These are phyloP conservation scores for Harmothoe impar DNA, from an alignment of 2,888 invertebrate species.

Conservation along the genomic window DNA sequence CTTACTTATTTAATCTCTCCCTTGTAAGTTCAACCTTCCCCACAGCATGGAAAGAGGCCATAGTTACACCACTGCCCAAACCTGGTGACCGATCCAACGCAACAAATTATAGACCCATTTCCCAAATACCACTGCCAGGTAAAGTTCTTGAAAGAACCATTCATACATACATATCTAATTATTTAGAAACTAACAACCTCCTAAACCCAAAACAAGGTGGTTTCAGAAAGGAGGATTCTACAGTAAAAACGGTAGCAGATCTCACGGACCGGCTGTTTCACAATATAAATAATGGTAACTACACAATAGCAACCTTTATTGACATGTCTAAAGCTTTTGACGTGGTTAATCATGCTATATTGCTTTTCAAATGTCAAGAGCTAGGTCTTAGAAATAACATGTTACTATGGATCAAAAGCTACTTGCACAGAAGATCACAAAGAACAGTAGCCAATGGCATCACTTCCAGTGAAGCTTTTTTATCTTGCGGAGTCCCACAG, in stretches of 20 bases:
- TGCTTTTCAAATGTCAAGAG: not conserved
- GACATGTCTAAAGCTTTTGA: slow-evolving; percentile 11
- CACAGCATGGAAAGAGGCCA: not conserved
- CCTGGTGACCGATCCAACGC: not conserved
- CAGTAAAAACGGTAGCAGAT: not conserved
- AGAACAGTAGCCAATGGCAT: not conserved
- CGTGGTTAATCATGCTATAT: not conserved
- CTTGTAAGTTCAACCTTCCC: not conserved
- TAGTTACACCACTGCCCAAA: not conserved
- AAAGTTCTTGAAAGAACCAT: not conserved
- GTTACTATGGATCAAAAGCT: not conserved
- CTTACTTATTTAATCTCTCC: not conserved
- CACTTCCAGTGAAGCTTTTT: not conserved
- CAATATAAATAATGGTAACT: not conserved
- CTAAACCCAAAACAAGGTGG: not conserved
- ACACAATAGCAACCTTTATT: not conserved
- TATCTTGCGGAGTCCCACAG: not conserved
- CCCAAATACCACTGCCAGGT: not conserved
- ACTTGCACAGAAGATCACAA: not conserved
- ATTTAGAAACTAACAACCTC: not conserved
- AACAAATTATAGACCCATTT: not conserved
- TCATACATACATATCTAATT: not conserved
- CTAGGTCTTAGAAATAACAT: not conserved
- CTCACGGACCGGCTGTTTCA: not conserved
- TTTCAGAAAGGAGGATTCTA: not conserved